phyloP scores from a whole-genome alignment of 2,797 vertebrate genomes.

The Spinus olivaceus region DNA sequence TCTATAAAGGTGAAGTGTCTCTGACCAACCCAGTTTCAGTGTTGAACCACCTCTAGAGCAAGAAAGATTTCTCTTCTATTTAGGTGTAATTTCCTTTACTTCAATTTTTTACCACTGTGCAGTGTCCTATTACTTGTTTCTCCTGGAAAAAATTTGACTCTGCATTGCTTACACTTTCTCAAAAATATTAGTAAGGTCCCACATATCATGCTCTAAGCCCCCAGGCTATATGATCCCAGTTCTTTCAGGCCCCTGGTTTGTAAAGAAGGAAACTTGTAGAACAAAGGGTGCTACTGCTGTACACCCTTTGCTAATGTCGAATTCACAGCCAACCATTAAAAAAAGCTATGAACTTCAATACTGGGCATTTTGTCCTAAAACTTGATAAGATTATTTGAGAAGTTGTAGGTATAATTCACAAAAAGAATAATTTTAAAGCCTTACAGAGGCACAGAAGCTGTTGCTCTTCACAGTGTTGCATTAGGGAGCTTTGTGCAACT shows the following conservation, averaged over 20 bases:
- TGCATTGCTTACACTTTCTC: not conserved
- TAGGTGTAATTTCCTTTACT: not conserved
- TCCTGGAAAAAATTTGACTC: not conserved
- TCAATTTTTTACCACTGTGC: not conserved
- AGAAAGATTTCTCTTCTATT: not conserved
- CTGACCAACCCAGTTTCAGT: not conserved
- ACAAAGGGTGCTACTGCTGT: not conserved
- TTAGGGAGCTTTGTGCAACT: not conserved
- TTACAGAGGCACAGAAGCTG: not conserved
- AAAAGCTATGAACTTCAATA: not conserved
- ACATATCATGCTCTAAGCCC: not conserved
- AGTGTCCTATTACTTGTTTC: not conserved
- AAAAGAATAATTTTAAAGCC: not conserved
- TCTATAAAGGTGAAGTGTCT: not conserved
- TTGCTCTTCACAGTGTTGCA: not conserved
- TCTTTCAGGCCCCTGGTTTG: not conserved
- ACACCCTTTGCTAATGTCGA: not conserved
- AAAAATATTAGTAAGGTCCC: not conserved
- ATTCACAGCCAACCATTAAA: not conserved
- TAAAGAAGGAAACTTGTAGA: not conserved
- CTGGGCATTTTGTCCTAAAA: not conserved
- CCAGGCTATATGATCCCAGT: not conserved
- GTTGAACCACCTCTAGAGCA: not conserved
- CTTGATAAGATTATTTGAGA: not conserved
- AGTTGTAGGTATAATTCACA: not conserved